phyloP scores from a whole-genome alignment of 2,113 vertebrate genomes.

The Calcarius ornatus region DNA sequence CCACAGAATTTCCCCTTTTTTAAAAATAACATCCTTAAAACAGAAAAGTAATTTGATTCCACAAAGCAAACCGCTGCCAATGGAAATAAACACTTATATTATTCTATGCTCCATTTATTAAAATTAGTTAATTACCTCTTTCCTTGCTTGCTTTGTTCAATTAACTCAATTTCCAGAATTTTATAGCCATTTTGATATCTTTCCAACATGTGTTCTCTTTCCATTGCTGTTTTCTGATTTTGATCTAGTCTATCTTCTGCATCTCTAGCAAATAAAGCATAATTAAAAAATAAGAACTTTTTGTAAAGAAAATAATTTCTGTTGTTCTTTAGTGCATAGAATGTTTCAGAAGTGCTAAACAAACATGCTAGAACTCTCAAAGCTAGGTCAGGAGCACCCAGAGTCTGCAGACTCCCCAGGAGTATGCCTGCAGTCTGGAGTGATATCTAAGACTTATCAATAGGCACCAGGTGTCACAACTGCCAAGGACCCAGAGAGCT shows the following conservation, averaged over 20 bases:
- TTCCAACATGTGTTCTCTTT: conserved; percentile 77
- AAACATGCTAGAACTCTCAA: background rate
- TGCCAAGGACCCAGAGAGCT: background rate
- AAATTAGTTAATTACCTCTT: conserved; percentile 77
- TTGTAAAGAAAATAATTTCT: background rate
- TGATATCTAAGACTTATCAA: background rate
- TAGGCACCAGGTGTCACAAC: background rate
- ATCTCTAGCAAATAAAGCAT: conserved; percentile 72
- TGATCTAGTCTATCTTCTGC: conserved; percentile 81
- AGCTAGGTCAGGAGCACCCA: background rate
- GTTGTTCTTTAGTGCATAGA: background rate
- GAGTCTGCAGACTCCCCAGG: background rate
- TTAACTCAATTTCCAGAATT: conserved; percentile 78
- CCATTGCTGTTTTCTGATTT: conserved; percentile 76
- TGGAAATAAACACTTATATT: background rate
- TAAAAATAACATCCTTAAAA: background rate
- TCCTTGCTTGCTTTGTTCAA: conserved; percentile 72
- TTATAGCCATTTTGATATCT: conserved; percentile 80
- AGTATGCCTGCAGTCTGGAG: background rate
- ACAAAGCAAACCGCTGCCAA: background rate
- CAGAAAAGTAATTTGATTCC: background rate
- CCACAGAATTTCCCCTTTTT: background rate
- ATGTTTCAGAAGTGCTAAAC: background rate
- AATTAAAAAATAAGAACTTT: background rate
- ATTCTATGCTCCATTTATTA: background rate